Evolutionary conservation across 2,113 vertebrate genomes (phyloP).

Genomic region (Galbula dea): DNA sequence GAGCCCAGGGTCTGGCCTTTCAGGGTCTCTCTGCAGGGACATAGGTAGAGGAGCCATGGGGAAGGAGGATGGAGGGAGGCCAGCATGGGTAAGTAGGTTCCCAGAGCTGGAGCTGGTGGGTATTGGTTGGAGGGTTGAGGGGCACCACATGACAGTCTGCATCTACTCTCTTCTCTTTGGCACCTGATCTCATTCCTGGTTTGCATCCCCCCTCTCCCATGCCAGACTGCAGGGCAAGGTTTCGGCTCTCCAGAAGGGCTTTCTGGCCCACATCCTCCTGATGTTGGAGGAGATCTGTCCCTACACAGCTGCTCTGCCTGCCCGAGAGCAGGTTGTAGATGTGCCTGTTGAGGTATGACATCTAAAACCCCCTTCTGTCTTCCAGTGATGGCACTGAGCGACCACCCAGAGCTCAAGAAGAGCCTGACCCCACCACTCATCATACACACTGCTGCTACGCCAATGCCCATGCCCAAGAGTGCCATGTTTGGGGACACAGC

Average conservation of each 20-base stretch:
- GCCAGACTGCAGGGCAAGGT: background rate
- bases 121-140: background rate
- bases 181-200: background rate
- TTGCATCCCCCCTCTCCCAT: background rate
- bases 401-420: slow-evolving; percentile 86
- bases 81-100: background rate
- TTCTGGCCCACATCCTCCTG: background rate
- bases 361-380: background rate
- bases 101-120: background rate
- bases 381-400: slow-evolving; percentile 85
- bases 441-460: slow-evolving; percentile 94
- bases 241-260: background rate
- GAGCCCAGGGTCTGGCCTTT: background rate
- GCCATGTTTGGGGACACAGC: slow-evolving; percentile 73
- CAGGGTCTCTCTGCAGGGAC: background rate
- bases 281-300: background rate
- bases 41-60: fast-evolving
- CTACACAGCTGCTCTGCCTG: fast-evolving
- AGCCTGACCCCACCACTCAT: slow-evolving; percentile 92
- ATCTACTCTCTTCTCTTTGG: background rate
- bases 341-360: background rate
- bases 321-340: background rate
- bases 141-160: background rate
- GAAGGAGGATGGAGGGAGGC: background rate
- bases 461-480: slow-evolving; percentile 93